Base-by-base conservation (phyloP, 2,113 vertebrate species). In the Xiphorhynchus elegans region DNA sequence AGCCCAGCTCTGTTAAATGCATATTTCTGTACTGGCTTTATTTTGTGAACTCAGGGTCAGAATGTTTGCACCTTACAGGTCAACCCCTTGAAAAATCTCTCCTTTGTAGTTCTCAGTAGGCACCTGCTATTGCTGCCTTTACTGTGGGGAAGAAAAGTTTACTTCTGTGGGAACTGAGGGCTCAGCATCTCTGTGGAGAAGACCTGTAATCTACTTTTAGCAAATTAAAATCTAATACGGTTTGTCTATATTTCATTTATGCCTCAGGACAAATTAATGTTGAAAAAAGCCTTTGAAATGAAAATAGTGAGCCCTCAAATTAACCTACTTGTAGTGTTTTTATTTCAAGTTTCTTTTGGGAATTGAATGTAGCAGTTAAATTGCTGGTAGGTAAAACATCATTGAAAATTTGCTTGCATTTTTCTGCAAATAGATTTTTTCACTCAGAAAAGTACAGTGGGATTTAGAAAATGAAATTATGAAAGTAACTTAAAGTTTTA, bases 251-350 rank as follows among this genome's bases (percentile, higher is more conserved):
- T 85, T 91, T 89, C 90, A 83, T 66, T 95, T 96, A 59, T 67
- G 90, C 93, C 82, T 90, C 75, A 80, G 79, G 93, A 94, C 68
- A 91, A 94, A 93, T 95, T 96, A 95, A 56, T 83, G 58, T 58
- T 93, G 72, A 96, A 92, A 93, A 92, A 88, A 82, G 17, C n/a
- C 63, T 94, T 95, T 96, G 91, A 95, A 90, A 91, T 94, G 4
- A 91, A 95, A 94, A 88, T 78, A 8, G 33, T 74, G 79, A 90
- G 68, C 40, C 83, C 60, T 93, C 56, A 93, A 79, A 95, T 96
- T 96, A 95, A 96, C 94, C 93, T 93, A 93, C 72, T 95, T 93
- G 68, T 58, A 93, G 75, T 79, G 64, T 21, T 93, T 92, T 97
- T 96, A 93, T 87, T 96, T 93, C 78, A 44, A 55, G 55, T 85